A percentile compares a stretch with the other conserved stretches of the same genome.
Conservation (phyloP, 2,888 invertebrate genomes). For the Dolichopus griseipennis region DNA sequence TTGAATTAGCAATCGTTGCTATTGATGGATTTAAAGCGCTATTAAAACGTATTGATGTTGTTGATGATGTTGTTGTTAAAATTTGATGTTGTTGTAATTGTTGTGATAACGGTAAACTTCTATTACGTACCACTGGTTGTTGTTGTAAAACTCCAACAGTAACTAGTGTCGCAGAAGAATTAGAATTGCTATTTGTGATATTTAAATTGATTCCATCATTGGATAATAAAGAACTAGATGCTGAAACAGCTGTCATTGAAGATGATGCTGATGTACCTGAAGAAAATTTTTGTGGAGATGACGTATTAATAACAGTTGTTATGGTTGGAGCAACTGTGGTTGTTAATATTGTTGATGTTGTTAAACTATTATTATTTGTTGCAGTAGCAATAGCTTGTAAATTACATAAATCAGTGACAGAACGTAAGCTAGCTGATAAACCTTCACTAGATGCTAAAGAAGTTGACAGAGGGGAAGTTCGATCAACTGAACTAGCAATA, state of each 20-base stretch:
- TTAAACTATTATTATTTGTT: not conserved
- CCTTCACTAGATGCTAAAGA: constrained; percentile 54
- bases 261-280: constrained; percentile 16
- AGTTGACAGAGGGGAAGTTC: constrained; percentile 54
- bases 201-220: not conserved
- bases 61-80: not conserved
- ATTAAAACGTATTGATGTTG: not conserved
- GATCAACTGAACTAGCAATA: constrained; percentile 46
- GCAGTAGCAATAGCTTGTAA: constrained; percentile 45
- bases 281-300: constrained; percentile 11
- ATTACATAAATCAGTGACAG: constrained; percentile 51
- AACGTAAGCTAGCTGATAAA: constrained; percentile 41
- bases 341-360: constrained; percentile 13
- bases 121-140: not conserved
- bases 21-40: not conserved
- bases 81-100: not conserved
- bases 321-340: constrained; percentile 13
- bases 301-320: not conserved
- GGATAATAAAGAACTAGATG: not conserved
- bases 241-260: not conserved
- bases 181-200: not conserved
- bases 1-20: not conserved
- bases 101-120: not conserved
- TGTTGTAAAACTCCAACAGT: not conserved
- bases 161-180: not conserved